Conservation (phyloP, 2,888 invertebrate genomes). For the Cerceris ruficornis region DNA sequence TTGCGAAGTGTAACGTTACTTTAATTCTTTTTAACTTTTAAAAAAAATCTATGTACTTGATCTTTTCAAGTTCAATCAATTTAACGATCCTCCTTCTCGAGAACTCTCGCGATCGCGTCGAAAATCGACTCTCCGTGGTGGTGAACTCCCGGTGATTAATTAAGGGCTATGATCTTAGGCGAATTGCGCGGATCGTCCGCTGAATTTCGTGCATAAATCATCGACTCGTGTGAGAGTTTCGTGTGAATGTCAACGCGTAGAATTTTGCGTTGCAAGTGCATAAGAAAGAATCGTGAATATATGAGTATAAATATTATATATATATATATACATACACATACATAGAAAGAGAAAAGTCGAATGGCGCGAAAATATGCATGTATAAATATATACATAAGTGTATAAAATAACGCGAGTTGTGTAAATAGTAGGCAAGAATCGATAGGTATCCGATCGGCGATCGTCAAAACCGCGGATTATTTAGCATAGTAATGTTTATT, state of each 20-base stretch:
- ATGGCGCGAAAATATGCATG: background rate
- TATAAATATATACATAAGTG: slow-evolving; percentile 63
- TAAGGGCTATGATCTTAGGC: slow-evolving; percentile 53
- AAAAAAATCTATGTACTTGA: too few species aligned
- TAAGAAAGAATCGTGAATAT: slow-evolving; percentile 45
- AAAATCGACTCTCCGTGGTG: slow-evolving; percentile 29
- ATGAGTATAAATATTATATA: slow-evolving; percentile 53
- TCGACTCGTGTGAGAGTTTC: background rate
- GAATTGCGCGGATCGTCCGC: slow-evolving; percentile 7
- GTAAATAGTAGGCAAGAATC: slow-evolving; percentile 69
- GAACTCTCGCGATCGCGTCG: slow-evolving; percentile 12
- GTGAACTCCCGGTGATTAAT: slow-evolving; percentile 54
- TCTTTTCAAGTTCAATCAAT: too few species aligned
- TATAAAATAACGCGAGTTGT: slow-evolving; percentile 68
- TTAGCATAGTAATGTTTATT: slow-evolving; percentile 52
- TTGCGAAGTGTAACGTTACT: too few species aligned
- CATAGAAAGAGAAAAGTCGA: slow-evolving; percentile 24
- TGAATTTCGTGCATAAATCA: slow-evolving; percentile 1
- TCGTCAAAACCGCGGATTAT: slow-evolving; percentile 25
- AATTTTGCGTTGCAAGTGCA: slow-evolving; percentile 42
- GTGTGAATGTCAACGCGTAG: slow-evolving; percentile 13
- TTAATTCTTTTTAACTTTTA: too few species aligned
- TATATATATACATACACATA: slow-evolving; percentile 65
- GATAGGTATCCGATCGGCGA: slow-evolving; percentile 26
- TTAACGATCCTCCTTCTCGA: background rate